Evolutionary conservation across 2,888 invertebrate genomes (phyloP).

Genomic region (Xanthorhoe designata): DNA sequence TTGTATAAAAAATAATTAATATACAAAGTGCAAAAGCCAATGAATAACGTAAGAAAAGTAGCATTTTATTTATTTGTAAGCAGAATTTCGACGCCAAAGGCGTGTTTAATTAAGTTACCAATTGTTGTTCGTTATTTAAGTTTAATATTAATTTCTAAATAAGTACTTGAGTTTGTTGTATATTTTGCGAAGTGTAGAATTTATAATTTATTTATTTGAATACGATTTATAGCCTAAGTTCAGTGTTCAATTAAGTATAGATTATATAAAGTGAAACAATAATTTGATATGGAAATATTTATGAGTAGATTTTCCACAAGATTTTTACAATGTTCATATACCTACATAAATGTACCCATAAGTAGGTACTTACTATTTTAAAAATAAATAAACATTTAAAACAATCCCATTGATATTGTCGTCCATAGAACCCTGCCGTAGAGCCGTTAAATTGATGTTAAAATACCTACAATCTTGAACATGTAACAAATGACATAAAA

Average conservation of each 20-base stretch:
- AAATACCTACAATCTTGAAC: background rate
- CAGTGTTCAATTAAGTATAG: background rate
- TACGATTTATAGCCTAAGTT: background rate
- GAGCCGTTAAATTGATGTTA: background rate
- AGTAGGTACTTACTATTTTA: too few relatives aligned
- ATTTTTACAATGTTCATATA: background rate
- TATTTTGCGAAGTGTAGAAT: slow-evolving; percentile 2
- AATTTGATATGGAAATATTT: background rate
- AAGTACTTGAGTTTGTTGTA: background rate
- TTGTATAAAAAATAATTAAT: background rate
- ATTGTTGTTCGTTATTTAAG: slow-evolving; percentile 28
- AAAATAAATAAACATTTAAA: too few relatives aligned
- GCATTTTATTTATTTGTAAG: slow-evolving; percentile 16
- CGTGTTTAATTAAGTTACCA: slow-evolving; percentile 43
- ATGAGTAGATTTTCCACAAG: background rate
- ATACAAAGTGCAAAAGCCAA: background rate
- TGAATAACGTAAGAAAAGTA: background rate
- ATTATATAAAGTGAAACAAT: background rate
- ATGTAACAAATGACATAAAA: background rate
- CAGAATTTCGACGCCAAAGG: slow-evolving; percentile 54
- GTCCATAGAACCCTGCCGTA: background rate
- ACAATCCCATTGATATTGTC: background rate
- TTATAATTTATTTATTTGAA: background rate
- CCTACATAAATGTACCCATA: too few relatives aligned
- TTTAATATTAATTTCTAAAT: slow-evolving; percentile 7